Base-by-base conservation (phyloP, 2,797 vertebrate genomes). In the Setipinna tenuifilis region DNA sequence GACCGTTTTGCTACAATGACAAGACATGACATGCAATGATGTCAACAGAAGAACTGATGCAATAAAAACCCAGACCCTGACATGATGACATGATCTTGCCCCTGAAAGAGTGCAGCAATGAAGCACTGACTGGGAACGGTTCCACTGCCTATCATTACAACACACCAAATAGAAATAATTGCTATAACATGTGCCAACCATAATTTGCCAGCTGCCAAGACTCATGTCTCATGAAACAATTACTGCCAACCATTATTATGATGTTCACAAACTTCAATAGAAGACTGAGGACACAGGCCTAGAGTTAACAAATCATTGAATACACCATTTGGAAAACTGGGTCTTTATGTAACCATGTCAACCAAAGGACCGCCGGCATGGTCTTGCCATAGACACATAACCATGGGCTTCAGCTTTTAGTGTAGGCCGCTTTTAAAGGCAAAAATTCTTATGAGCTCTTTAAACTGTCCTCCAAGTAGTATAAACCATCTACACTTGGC, bases 181-280 rank as follows among this genome's bases (percentile, higher is more conserved):
- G 81, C 16, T 0, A 87, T 88, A 87, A 80, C 11, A 81, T 68
- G 41, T 82, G 57, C 58, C 58, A 59, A 59, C 58, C 58, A 59
- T 59, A 59, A 59, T 59, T 59, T 19, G 58, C 17, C 58, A 21
- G 17, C 58, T 19, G 14, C 19, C 58, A 59, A 19, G 58, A 11
- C 58, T 17, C 58, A 19, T 54, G 14, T 54, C 3, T 59, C 19
- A 21, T 59, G 19, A 11, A 59, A 59, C 58, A 4, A 59, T 59
- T 21, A 59, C 58, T 19, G 11, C 21, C 19, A 59, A 59, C 62
- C 25, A 25, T 65, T 3, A 65, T 25, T 17, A 35, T 75, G 23
- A 25, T 25, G 23, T 75, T 71, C 25, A 31, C 11, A 71, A 71
- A 28, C 9, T 65, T 65, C 28, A 28, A 71, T 6, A 71, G 23